These are phyloP conservation scores for Limosa lapponica DNA, from an alignment of 2,797 vertebrate species.

Conservation along the genomic window DNA sequence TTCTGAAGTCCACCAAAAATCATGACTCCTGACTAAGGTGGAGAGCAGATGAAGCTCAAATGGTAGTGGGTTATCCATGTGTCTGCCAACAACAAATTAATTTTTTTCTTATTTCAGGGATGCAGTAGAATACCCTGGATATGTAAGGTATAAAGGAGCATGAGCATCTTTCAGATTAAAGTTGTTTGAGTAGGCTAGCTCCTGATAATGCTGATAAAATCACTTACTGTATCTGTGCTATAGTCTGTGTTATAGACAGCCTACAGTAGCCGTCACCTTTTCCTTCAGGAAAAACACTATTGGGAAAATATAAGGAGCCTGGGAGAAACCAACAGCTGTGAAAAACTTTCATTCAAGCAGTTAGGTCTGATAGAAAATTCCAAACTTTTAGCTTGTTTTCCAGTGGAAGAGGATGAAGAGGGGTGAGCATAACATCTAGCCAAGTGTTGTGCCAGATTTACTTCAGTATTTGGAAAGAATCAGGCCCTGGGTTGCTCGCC, in stretches of 20 bases:
- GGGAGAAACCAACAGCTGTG: background rate
- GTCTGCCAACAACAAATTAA: background rate
- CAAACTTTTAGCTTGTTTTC: background rate
- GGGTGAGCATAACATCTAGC: background rate
- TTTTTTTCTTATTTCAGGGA: background rate
- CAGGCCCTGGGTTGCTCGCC: background rate
- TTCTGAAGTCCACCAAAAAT: background rate
- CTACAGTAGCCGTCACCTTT: background rate
- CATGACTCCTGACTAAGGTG: background rate
- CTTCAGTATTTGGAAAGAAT: background rate
- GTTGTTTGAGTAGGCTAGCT: background rate
- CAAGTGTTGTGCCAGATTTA: background rate
- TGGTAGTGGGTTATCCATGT: background rate
- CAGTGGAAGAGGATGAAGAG: background rate
- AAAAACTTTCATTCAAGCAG: background rate
- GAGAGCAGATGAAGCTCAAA: background rate
- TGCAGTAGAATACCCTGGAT: background rate
- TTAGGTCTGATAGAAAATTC: background rate
- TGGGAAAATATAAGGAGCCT: background rate
- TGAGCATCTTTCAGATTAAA: background rate
- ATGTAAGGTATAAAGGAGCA: background rate
- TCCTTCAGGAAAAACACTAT: background rate
- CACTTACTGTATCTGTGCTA: background rate
- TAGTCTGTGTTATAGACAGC: background rate
- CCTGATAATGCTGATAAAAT: background rate